Base-by-base conservation (phyloP, 2,797 vertebrate genomes). In the Parauchenoglanis ngamensis region DNA sequence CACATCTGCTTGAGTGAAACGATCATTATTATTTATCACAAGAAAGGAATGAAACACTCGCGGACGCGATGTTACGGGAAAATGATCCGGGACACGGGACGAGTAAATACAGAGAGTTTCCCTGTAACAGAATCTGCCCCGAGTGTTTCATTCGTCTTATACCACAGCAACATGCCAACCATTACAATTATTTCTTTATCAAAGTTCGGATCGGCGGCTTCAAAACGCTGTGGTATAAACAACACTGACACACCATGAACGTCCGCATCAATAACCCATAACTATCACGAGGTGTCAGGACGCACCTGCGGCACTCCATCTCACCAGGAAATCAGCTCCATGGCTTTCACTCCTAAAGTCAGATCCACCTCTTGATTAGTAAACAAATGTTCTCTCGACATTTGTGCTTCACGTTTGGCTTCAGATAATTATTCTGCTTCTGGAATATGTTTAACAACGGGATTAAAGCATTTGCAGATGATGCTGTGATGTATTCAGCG, bases 381-480 rank as follows among this genome's bases (percentile, higher is more conserved):
- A 54, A 44, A 25, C 2, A 84, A 87, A 86, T 72, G 76, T 46
- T 75, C 63, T 4, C 21, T 72, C 13, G 19, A 83, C 73, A 79
- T 86, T 67, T 85, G 75, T 86, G 46, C 7, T 59, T 76, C 67
- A 19, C 10, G 31, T 65, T 70, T 31, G 49, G 21, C 75, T 68
- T 78, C 54, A 49, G 40, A 59, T 25, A 8, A 6, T 13, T 25
- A 4, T 82, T 65, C 40, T 49, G 56, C 19, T 59, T 44, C 13
- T 10, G 3, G 1, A 35, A 40, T n/a, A 28, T 54, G 17, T 56
- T 31, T 31, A 52, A 17, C 3, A 25, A 7, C 17, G 84, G 87
- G 87, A 77, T 88, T 88, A 77, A 86, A 88, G 65, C 87, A 59
- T 65, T 11, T 23, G 79, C 61, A 86, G 87, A 85, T 83, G 0